Evolutionary conservation across 1,140 invertebrate genomes (phyloP).

Genomic region (Ooceraea biroi): DNA sequence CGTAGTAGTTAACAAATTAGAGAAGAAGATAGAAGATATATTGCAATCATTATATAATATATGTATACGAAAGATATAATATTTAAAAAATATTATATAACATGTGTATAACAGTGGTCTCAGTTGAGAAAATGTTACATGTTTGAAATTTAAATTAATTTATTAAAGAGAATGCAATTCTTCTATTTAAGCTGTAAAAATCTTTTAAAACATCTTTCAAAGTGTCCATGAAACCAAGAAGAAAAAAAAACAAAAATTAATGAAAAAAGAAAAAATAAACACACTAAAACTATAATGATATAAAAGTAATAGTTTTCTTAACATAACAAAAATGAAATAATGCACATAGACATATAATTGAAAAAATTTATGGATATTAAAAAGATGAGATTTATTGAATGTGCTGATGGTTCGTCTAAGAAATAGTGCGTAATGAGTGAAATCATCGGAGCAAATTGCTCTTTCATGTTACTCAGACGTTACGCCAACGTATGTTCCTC

Average conservation of each 20-base stretch:
- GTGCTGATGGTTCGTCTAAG: slow-evolving; percentile 12
- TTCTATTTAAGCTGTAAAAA: neutral
- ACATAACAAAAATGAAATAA: neutral
- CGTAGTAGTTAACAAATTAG: neutral
- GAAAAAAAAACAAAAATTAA: neutral
- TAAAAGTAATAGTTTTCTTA: neutral
- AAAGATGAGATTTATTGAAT: slow-evolving; percentile 1
- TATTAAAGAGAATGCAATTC: neutral
- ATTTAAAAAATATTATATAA: neutral
- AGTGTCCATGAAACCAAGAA: neutral
- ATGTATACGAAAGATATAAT: neutral
- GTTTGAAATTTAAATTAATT: slow-evolving; percentile 11
- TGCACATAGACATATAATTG: neutral
- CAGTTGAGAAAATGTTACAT: neutral
- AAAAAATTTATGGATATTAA: neutral
- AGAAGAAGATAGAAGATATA: neutral
- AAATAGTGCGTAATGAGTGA: slow-evolving; percentile 50
- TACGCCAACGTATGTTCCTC: slow-evolving; percentile 61
- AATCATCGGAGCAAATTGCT: slow-evolving; percentile 64
- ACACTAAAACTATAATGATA: neutral
- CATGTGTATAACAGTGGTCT: neutral
- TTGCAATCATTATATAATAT: slow-evolving; percentile 7
- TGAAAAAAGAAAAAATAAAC: neutral
- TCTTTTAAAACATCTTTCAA: neutral
- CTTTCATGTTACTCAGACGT: slow-evolving; percentile 55